Evolutionary conservation across 2,113 vertebrate genomes (phyloP).

Genomic region (Zosterops borbonicus): DNA sequence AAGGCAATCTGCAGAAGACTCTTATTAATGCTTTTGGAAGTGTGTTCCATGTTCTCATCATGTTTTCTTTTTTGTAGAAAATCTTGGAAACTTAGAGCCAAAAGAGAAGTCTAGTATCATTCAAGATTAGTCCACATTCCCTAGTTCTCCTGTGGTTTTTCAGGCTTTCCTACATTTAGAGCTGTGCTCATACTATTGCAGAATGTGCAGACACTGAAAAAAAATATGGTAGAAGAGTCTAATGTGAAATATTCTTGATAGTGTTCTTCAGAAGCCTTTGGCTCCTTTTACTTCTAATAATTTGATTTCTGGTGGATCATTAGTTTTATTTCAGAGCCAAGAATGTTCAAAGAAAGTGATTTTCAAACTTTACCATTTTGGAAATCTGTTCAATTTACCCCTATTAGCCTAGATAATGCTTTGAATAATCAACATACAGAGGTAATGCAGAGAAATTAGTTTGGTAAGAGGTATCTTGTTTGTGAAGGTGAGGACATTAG

Average conservation of each 20-base stretch:
- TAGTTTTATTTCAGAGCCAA: slow-evolving; percentile 27
- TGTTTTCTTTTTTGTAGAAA: slow-evolving; percentile 13
- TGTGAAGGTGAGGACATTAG: not conserved
- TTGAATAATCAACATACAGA: not conserved
- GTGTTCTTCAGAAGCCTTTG: not conserved
- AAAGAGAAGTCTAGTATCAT: not conserved
- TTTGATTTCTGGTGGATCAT: slow-evolving; percentile 34
- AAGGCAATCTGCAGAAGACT: not conserved
- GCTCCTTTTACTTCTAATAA: not conserved
- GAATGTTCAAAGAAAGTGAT: not conserved
- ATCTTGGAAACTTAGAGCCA: not conserved
- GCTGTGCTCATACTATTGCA: not conserved
- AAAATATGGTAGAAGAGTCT: not conserved
- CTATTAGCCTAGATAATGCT: slow-evolving; percentile 7
- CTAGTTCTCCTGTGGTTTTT: slow-evolving; percentile 31
- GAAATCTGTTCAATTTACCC: not conserved
- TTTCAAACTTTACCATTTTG: not conserved
- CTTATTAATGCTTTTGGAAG: not conserved
- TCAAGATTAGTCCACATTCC: not conserved
- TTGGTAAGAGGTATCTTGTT: not conserved
- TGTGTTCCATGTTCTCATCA: not conserved
- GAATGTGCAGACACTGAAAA: slow-evolving; percentile 26
- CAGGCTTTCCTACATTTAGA: not conserved
- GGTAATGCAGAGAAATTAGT: not conserved
- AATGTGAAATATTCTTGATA: not conserved